Conservation (phyloP, 2,113 vertebrate genomes). For the Sebastes fasciatus region DNA sequence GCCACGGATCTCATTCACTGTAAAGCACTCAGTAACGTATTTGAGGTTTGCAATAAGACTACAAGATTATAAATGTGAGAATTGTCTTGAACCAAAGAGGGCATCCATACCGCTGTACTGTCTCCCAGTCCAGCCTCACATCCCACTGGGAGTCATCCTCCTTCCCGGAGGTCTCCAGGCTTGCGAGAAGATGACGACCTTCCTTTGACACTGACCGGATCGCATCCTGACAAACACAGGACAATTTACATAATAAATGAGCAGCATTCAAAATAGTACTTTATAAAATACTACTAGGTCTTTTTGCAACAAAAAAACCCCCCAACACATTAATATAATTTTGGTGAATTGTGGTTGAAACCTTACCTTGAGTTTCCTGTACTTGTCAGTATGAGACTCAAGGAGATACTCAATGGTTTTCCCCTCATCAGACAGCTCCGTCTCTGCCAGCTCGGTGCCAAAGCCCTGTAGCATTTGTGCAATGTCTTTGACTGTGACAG, state of each 20-base stretch:
- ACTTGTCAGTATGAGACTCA: conserved; percentile 88
- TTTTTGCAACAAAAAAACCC: neutral
- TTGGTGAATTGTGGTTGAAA: neutral
- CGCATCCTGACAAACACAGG: conserved; percentile 84
- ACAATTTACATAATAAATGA: neutral
- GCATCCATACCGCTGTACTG: conserved; percentile 88
- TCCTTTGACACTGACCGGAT: conserved; percentile 93
- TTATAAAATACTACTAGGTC: too few species aligned
- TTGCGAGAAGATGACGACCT: conserved; percentile 90
- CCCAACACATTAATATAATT: neutral
- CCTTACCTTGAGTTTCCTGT: conserved; percentile 92
- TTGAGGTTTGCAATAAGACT: neutral
- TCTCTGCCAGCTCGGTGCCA: conserved; percentile 93
- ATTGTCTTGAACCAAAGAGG: neutral
- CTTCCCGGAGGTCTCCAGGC: conserved; percentile 85
- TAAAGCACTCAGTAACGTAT: neutral
- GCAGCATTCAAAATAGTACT: neutral
- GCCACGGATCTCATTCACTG: neutral
- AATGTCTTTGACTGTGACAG: conserved; percentile 95
- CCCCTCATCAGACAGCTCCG: conserved; percentile 88
- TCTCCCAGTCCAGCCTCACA: conserved; percentile 91
- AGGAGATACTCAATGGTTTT: conserved; percentile 88
- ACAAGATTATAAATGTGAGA: neutral
- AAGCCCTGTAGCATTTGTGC: conserved; percentile 96
- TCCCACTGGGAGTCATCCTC: conserved; percentile 81